Conservation (phyloP, 2,888 invertebrate species). For the Chymomyza caudatula region DNA sequence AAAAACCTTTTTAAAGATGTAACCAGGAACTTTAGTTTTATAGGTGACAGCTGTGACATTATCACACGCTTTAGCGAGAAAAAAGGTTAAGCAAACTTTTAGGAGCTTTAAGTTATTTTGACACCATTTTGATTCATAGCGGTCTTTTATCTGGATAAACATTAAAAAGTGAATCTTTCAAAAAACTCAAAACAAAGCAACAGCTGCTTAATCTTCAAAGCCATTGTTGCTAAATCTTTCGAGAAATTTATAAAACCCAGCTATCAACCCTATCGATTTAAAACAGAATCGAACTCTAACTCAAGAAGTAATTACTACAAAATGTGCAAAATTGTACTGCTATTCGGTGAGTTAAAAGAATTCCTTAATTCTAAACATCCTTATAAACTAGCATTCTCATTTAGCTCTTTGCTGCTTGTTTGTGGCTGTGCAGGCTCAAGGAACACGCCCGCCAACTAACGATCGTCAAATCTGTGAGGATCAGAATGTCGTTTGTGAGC, state of each 20-base stretch:
- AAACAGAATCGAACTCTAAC: constrained; percentile 13
- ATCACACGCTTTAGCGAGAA: too few species aligned
- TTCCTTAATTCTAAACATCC: background rate
- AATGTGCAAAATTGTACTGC: constrained; percentile 43
- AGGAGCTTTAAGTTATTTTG: too few species aligned
- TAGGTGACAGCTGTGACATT: too few species aligned
- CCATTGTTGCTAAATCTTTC: background rate
- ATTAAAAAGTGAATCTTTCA: background rate
- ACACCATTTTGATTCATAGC: too few species aligned
- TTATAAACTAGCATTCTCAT: background rate
- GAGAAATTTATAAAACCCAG: constrained; percentile 27
- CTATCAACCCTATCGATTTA: background rate
- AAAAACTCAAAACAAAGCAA: background rate
- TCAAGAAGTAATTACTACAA: constrained; percentile 4
- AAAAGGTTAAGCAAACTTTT: too few species aligned
- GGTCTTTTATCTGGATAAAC: too few species aligned
- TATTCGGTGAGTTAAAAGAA: constrained; percentile 50
- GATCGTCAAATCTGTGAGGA: constrained; percentile 22
- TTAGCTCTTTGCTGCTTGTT: constrained; percentile 34
- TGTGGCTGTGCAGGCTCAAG: constrained; percentile 23
- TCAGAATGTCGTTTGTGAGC: constrained; percentile 17
- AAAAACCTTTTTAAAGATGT: too few species aligned
- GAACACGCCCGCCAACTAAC: background rate
- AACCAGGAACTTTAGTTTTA: too few species aligned
- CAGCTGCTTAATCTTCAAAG: background rate